A percentile compares a stretch with the other conserved stretches of the same genome.
Conservation (phyloP, 2,888 invertebrate species). For the Nomada goodeniana region DNA sequence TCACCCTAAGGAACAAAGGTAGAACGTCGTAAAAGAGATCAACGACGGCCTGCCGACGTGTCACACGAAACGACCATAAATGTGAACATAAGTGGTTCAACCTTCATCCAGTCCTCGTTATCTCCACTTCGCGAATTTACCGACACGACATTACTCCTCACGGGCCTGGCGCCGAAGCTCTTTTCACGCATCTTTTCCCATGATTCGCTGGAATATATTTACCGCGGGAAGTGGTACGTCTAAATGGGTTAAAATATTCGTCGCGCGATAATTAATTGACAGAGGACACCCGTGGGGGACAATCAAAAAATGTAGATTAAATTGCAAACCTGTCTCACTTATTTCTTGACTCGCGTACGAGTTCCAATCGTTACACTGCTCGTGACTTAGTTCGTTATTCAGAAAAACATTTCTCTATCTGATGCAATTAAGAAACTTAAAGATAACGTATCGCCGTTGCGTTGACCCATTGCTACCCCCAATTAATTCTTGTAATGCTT, state of each 20-base stretch:
- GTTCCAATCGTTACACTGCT: no score
- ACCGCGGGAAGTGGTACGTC: not conserved
- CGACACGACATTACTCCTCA: constrained; percentile 33
- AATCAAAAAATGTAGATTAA: no score
- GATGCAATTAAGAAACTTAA: no score
- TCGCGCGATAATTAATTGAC: not conserved
- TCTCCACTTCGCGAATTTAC: constrained; percentile 41
- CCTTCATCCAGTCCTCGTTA: constrained; percentile 56
- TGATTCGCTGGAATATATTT: constrained; percentile 9
- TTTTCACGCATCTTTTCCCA: constrained; percentile 34
- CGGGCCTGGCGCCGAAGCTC: constrained; percentile 25
- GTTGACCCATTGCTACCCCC: no score
- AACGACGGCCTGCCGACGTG: constrained; percentile 34
- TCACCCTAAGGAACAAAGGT: not conserved
- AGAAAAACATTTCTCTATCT: no score
- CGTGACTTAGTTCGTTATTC: no score
- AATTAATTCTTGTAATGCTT: no score
- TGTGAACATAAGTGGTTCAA: constrained; percentile 53
- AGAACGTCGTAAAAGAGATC: constrained; percentile 35
- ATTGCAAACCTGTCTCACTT: no score
- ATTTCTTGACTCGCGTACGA: no score
- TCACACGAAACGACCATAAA: constrained; percentile 52
- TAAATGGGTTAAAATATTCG: not conserved
- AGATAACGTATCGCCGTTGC: no score
- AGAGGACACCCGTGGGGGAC: not conserved